Evolutionary conservation across 2,888 invertebrate genomes (phyloP), one percentile per base, ranked within the genome.

Genomic region (Allophyes oxyacanthae): DNA sequence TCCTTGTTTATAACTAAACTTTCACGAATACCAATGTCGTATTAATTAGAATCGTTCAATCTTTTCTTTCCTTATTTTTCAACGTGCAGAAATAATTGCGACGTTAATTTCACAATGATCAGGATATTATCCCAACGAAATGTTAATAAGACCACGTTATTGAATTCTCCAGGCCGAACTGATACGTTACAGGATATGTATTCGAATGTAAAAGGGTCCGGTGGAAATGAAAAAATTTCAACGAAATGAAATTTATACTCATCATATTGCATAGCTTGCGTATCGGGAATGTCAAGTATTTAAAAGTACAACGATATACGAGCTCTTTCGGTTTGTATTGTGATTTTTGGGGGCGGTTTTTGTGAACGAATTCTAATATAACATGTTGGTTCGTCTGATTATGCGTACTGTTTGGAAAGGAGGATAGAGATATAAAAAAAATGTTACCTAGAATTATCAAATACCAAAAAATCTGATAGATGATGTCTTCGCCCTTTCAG

Each of bases 221-320:
- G 64, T 72, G 73, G 80, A 83, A 70, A 81, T 75, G 78, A 81
- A 85, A 84, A 82, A 82, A 44, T 58, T 81, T 82, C 77, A 79
- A 80, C 83, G 72, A 85, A 86, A 82, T 84, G 82, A 86, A 86
- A 86, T 88, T 84, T 87, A 86, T 87, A 87, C 83, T 86, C 89
- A 86, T 88, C 85, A 88, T 89, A 89, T 89, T 85, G 86, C 90
- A 87, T 91, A 86, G 83, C 87, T 79, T 77, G 75, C 75, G 79
- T 80, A 85, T 86, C 66, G 78, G 81, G 88, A 88, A 91, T 90
- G 85, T 80, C 80, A 86, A 88, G 82, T 83, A 91, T 90, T 89
- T 81, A 82, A 87, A 88, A 87, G 84, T 82, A 85, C 79, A 80
- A 75, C 78, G 79, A 73, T 78, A 78, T 68, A 55, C 64, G 52